Base-by-base conservation (phyloP, 1,140 invertebrate species). In the Drosophila lacteicornis region DNA sequence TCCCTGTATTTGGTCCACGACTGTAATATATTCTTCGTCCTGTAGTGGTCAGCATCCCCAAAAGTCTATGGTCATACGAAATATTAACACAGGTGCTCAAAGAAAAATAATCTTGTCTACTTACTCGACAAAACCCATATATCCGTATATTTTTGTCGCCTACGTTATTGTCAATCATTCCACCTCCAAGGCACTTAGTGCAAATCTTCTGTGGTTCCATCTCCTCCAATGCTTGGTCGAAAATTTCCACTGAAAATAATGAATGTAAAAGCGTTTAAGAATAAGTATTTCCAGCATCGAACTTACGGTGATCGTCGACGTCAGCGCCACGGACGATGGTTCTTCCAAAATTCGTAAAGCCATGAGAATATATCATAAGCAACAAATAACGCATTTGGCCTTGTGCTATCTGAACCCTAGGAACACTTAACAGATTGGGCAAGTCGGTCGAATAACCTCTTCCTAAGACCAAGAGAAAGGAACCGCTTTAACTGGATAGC, bases 31-130 rank as follows among this genome's bases (percentile, higher is more conserved):
- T 67, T 59, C 11, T 30, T 79, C 8, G 85, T 82, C 25, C 17
- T 57, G 6, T 11, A 13, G 40, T 82, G 86, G 53, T 90, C 58
- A 6, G 85, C 85, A 50, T 12, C 11, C 11, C 85, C 85, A 22
- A 85, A 90, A 4, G 56, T 77, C 85, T 90, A 43, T 0, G 25
- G 27, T 9, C 13, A 42, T 1, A 43, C n/a, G 3, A 13, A 6
- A 15, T 25, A 46, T 8, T 43, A 22, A 43, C 3, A 8, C 5
- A 27, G 7, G 3, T 3, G 6, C 12, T n/a, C 4, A 2, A 42
- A 3, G 1, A 5, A 50, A 8, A 12, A 46, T 5, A 2, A 6
- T 19, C 17, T 11, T 4, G 12, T 43, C 8, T 50, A 49, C 73
- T 68, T 79, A 90, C 85, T 22, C 43, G 33, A 22, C 82, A 84